A percentile compares a stretch with the other conserved stretches of the same genome.
phyloP scores from a whole-genome alignment of 2,888 invertebrate species.

The Tachina grossa region DNA sequence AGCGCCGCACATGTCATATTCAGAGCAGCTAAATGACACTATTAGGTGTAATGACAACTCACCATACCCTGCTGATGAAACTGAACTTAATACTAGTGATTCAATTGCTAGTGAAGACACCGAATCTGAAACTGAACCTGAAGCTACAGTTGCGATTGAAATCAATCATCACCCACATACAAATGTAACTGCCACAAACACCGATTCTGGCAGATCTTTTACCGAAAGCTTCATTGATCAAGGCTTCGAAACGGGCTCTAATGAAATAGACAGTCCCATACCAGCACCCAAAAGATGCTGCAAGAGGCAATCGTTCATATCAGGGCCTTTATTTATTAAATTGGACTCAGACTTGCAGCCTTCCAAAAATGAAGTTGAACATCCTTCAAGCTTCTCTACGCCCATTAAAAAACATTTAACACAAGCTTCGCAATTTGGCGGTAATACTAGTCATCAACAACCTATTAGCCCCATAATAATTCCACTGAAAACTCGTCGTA shows the following conservation, averaged over 20 bases:
- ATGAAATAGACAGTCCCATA: constrained; percentile 77
- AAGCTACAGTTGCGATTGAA: constrained; percentile 28
- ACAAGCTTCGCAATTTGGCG: background rate
- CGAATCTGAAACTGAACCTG: no score
- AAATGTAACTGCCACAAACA: background rate
- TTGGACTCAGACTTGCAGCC: background rate
- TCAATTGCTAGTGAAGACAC: no score
- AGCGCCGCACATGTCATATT: constrained; percentile 68
- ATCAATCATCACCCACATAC: background rate
- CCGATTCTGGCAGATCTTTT: constrained; percentile 41
- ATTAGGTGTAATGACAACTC: constrained; percentile 76
- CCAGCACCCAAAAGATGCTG: constrained; percentile 56
- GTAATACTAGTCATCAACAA: constrained; percentile 39
- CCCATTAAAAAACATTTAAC: constrained; percentile 74
- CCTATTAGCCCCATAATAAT: constrained; percentile 75
- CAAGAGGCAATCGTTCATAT: background rate
- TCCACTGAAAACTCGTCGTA: constrained; percentile 65
- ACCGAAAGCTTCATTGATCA: constrained; percentile 78
- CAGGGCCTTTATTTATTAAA: background rate
- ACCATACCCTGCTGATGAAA: no score
- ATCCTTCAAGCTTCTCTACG: constrained; percentile 74
- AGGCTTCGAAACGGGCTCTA: constrained; percentile 81
- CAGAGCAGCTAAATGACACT: constrained; percentile 73
- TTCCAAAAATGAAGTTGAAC: background rate
- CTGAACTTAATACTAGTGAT: no score